Evolutionary conservation across 2,113 vertebrate genomes (phyloP), one percentile per base, ranked within the genome.

Genomic region (Lathamus discolor): DNA sequence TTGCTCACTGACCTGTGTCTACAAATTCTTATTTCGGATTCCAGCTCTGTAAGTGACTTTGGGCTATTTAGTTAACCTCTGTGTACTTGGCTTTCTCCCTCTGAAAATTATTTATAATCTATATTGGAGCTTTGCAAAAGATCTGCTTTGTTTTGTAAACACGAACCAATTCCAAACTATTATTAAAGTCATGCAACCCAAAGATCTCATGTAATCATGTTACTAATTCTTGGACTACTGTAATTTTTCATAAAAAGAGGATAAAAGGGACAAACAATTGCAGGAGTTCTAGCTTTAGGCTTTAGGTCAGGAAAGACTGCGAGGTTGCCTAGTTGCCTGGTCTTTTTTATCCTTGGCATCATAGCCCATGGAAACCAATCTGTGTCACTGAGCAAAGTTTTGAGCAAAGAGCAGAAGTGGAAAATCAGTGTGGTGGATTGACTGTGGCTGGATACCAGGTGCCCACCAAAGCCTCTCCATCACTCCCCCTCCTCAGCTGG

Each of bases 1-100:
- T 6, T 93, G 64, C 52, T 95, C 83, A 95, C 54, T 94, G 90
- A 96, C 59, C 92, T 90, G 54, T 86, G 68, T 90, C 90, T 55
- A 43, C 4, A 2, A 90, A 39, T 44, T 88, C 68, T 70, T 51
- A 61, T 48, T 93, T 95, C 51, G 78, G 29, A 90, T 92, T 90
- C 48, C 39, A 86, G 14, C 17, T 75, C 48, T 78, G 20, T n/a
- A 82, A 79, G 52, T 91, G 76, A 90, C 43, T 95, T 93, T 83
- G 62, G 33, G 48, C 11, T 57, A 37, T 33, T 67, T 66, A 61
- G 37, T 35, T 70, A 83, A 70, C 67, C 28, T 90, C 67, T 66
- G 4, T 54, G 39, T 68, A 51, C n/a, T 54, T 55, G 39, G 8
- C 23, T 88, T 88, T 63, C n/a, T 90, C 54, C 10, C 9, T 69